phyloP scores from a whole-genome alignment of 1,140 invertebrate genomes.

The Kradibia gibbosae region DNA sequence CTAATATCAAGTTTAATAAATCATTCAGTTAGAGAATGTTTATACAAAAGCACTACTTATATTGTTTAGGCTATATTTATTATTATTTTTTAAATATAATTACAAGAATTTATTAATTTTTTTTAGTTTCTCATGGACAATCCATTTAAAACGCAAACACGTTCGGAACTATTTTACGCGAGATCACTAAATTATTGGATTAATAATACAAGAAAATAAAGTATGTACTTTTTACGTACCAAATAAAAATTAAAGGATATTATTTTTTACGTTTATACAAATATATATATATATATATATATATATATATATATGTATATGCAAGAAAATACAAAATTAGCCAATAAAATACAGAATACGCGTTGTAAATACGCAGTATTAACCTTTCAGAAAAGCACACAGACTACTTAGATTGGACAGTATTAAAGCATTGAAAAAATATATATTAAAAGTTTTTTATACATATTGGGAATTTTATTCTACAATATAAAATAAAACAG shows the following conservation, averaged over 20 bases:
- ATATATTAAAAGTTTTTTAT: neutral
- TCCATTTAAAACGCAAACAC: constrained; percentile 60
- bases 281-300: constrained; percentile 15
- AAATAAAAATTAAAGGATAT: constrained; percentile 29
- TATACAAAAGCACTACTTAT: constrained; percentile 37
- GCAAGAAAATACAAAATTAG: constrained; percentile 17
- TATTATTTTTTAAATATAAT: constrained; percentile 8
- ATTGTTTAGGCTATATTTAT: neutral
- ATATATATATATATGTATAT: constrained; percentile 9
- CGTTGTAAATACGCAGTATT: constrained; percentile 34
- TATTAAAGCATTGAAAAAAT: constrained; percentile 29
- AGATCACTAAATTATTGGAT: neutral
- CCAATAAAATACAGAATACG: constrained; percentile 37
- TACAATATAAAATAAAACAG: neutral
- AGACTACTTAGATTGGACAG: constrained; percentile 27
- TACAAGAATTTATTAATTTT: constrained; percentile 22
- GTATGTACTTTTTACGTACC: neutral
- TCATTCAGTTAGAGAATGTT: neutral
- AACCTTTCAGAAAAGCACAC: constrained; percentile 12
- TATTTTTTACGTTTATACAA: constrained; percentile 20
- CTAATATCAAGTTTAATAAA: neutral
- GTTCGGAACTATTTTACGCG: constrained; percentile 2
- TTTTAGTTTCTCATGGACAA: constrained; percentile 61
- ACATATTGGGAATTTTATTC: neutral
- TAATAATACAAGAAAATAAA: constrained; percentile 22